Base-by-base conservation (phyloP, 1,140 invertebrate species). In the Ladona fulva region DNA sequence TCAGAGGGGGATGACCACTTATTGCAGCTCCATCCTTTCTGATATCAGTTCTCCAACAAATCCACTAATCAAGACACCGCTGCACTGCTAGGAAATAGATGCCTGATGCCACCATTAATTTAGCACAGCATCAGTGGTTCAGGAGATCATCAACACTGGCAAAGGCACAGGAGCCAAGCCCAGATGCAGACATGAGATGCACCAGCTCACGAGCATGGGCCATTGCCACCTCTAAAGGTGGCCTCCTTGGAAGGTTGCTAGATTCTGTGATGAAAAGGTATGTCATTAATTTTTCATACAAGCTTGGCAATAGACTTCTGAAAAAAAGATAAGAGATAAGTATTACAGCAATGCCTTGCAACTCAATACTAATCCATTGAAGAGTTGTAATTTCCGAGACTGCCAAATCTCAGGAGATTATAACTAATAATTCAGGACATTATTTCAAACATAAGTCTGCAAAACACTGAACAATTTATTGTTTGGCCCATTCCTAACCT, bases 111-210 rank as follows among this genome's bases (percentile, higher is more conserved):
- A 66, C 52, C 52, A 66, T 66, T 6, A 66, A 66, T 66, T 66
- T 66, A 66, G 52, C 52, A 66, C 52, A 66, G 52, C 52, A 66
- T 66, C 52, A 66, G 52, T 66, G 52, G 52, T 66, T 66, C 52
- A 90, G 87, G 80, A 92, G 88, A 85, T 92, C 91, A 81, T 92
- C 89, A 81, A 93, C 89, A 82, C 92, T 91, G 80, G 94, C 93
- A 88, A 98, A 98, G 83, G 96, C 96, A 90, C 95, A 97, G 77
- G 95, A 93, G 81, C 96, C 96, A 78, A 98, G 89, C 77, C 94
- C 95, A 77, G 92, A 89, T 83, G 91, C 92, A 74, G 95, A 93
- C 94, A 98, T 98, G 79, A 97, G 86, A 79, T 91, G 92, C 80
- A 98, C 90, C 81, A 97, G 89, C 84, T 96, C 92, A 81, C 92